These are phyloP conservation scores for Diaperis boleti DNA, from an alignment of 2,888 invertebrate genomes.

Conservation along the genomic window DNA sequence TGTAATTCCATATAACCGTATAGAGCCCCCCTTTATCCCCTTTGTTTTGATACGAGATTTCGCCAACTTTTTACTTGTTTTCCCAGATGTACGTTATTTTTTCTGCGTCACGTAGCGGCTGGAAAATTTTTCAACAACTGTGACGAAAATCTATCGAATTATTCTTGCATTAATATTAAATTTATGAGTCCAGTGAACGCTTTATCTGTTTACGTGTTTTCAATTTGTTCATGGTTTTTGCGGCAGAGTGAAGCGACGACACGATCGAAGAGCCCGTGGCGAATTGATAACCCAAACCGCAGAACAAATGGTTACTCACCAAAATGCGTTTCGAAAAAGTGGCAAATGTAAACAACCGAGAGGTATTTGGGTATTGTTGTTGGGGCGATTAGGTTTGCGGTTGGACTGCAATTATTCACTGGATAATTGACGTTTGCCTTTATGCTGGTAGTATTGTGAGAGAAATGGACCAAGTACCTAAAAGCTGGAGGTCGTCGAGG, in stretches of 20 bases:
- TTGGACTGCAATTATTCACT: constrained; percentile 42
- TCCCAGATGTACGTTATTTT: too few species aligned
- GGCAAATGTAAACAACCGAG: constrained; percentile 43
- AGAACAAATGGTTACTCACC: constrained; percentile 31
- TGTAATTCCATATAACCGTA: too few species aligned
- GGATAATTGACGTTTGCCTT: constrained; percentile 40
- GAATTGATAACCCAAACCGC: constrained; percentile 37
- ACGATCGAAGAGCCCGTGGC: constrained; percentile 26
- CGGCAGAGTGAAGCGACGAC: too few species aligned
- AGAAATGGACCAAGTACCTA: too few species aligned
- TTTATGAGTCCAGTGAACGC: constrained; percentile 1
- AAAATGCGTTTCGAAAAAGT: constrained; percentile 24
- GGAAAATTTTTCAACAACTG: not conserved
- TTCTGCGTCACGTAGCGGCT: not conserved
- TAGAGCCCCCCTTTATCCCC: too few species aligned
- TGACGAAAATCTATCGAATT: not conserved
- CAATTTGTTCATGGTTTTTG: constrained; percentile 41
- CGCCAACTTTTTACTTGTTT: too few species aligned
- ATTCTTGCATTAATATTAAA: not conserved
- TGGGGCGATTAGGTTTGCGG: constrained; percentile 47
- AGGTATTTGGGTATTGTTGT: constrained; percentile 45
- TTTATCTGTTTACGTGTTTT: constrained; percentile 39
- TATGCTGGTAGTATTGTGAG: constrained; percentile 34
- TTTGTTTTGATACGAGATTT: too few species aligned
- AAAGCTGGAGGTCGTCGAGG: too few species aligned